Evolutionary conservation across 2,888 invertebrate genomes (phyloP).

Genomic region (Labia minor): DNA sequence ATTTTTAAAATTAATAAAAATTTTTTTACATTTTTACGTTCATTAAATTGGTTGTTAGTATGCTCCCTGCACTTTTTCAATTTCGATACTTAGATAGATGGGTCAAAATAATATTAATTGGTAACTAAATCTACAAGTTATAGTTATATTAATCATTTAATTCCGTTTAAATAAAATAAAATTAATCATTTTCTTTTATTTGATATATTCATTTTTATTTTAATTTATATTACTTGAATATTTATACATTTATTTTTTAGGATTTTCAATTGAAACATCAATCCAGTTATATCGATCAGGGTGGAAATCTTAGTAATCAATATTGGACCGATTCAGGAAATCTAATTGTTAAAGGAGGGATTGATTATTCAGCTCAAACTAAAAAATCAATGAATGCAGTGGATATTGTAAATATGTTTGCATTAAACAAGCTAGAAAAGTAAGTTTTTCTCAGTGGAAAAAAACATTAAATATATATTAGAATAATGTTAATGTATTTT

Average conservation of each 20-base stretch:
- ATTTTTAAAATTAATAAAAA: too few relatives aligned
- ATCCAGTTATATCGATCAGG: slow-evolving; percentile 50
- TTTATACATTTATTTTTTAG: slow-evolving; percentile 31
- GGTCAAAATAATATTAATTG: too few relatives aligned
- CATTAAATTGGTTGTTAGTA: too few relatives aligned
- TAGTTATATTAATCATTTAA: too few relatives aligned
- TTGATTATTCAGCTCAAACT: slow-evolving; percentile 53
- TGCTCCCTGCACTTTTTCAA: too few relatives aligned
- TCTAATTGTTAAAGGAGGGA: slow-evolving; percentile 59
- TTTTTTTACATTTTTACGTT: too few relatives aligned
- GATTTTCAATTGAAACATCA: slow-evolving; percentile 40
- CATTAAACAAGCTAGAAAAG: slow-evolving; percentile 60
- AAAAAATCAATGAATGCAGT: slow-evolving; percentile 47
- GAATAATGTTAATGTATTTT: slow-evolving; percentile 9
- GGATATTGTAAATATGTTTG: slow-evolving; percentile 57
- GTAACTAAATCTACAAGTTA: too few relatives aligned
- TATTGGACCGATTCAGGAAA: slow-evolving; percentile 70
- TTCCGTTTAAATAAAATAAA: too few relatives aligned
- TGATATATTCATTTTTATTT: too few relatives aligned
- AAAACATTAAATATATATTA: not conserved
- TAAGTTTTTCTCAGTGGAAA: slow-evolving; percentile 35
- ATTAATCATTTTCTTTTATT: too few relatives aligned
- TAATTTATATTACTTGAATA: too few relatives aligned
- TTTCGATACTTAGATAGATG: too few relatives aligned
- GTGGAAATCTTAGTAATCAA: slow-evolving; percentile 53